phyloP scores from a whole-genome alignment of 1,140 invertebrate genomes.

The Temnothorax longispinosus region DNA sequence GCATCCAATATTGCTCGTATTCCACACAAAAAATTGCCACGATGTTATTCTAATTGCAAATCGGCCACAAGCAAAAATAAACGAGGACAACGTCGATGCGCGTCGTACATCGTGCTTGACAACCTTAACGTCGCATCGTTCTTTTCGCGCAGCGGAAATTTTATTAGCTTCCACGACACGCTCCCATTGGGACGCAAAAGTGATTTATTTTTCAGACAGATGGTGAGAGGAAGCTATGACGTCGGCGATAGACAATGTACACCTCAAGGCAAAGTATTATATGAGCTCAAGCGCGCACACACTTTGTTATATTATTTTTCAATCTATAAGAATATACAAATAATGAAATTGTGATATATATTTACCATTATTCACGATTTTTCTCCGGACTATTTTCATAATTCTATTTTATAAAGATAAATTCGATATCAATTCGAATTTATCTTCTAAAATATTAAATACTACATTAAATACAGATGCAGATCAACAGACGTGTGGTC shows the following conservation, averaged over 20 bases:
- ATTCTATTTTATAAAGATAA: neutral
- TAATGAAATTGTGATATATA: neutral
- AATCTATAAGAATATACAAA: neutral
- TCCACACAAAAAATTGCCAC: neutral
- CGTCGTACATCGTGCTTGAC: conserved; percentile 25
- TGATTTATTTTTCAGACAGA: conserved; percentile 49
- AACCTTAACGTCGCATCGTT: conserved; percentile 31
- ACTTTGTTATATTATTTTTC: neutral
- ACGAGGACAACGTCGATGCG: neutral
- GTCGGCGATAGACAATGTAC: conserved; percentile 13
- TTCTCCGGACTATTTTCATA: neutral
- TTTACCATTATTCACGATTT: neutral
- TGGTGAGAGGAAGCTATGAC: conserved; percentile 34
- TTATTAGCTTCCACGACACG: conserved; percentile 44
- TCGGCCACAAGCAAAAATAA: conserved; percentile 1
- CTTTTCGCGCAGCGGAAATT: conserved; percentile 29
- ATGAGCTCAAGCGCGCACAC: neutral
- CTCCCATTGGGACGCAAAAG: conserved; percentile 39
- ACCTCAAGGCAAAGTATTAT: conserved; percentile 2
- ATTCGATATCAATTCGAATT: neutral
- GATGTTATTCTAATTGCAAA: neutral
- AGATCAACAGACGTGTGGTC: neutral
- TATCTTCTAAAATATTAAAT: neutral
- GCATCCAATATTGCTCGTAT: neutral
- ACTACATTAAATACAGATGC: neutral